Evolutionary conservation across 2,888 invertebrate genomes (phyloP), one percentile per base, ranked within the genome.

Genomic region (Leptinotarsa tumamoca): DNA sequence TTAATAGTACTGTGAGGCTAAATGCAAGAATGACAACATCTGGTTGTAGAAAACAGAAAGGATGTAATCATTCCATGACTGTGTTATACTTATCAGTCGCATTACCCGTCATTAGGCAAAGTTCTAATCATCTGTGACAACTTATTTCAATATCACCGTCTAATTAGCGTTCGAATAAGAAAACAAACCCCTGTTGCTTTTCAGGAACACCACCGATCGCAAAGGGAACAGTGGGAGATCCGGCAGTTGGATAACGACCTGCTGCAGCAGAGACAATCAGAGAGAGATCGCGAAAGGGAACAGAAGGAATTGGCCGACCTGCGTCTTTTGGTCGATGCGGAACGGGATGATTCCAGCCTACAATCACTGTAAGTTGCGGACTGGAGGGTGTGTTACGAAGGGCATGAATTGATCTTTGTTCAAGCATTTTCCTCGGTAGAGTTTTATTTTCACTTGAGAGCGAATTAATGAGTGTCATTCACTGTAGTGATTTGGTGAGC

Each of bases 231-330:
- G 84, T 92, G 91, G 85, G 91, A 92, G 84, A 90, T 91, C 74
- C 87, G 91, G 69, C 89, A 91, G 82, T 85, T 92, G 79, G 92
- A 92, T 83, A 90, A 91, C 85, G 91, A 92, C 78, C 88, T 92
- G 50, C 88, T 92, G 23, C 91, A 92, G 78, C 92, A 92, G 85
- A 88, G 92, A 71, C 92, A 92, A 67, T 91, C 91, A 54, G 92
- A 92, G 84, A 83, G 88, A 78, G 91, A 92, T 33, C 90, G 91
- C 71, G 91, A 91, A 82, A 86, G 91, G 83, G 91, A 92, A 87
- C 90, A 90, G 83, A 86, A 90, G 21, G 90, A 92, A 88, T 89
- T 91, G 83, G 84, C 83, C 27, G 87, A 88, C 73, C 87, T 87
- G 76, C 84, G 83, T 76, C 84, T 86, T 67, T 73, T 80, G 18